phyloP scores from a whole-genome alignment of 1,140 invertebrate genomes.

The Leptestheria dahalacensis region DNA sequence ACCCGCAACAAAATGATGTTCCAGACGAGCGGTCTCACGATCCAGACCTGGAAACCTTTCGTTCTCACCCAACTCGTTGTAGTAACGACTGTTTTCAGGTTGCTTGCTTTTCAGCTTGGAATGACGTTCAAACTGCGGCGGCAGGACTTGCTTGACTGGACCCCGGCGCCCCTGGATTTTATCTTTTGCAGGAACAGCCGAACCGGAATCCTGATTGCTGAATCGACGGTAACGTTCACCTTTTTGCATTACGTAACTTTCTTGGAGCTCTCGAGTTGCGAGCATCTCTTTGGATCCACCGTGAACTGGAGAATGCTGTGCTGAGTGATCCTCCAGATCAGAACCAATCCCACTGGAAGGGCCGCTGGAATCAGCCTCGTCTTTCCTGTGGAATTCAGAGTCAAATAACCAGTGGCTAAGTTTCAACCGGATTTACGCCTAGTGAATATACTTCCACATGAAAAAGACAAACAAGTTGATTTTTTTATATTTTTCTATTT shows the following conservation, averaged over 20 bases:
- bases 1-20: constrained; percentile 13
- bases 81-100: too few species aligned
- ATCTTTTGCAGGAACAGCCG: too few species aligned
- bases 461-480: constrained; percentile 48
- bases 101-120: constrained; percentile 20
- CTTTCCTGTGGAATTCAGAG: constrained; percentile 15
- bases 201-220: too few species aligned
- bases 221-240: too few species aligned
- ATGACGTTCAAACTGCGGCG: constrained; percentile 14
- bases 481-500: constrained; percentile 45
- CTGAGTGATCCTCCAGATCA: constrained; percentile 53
- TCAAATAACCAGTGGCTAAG: constrained; percentile 32
- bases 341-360: constrained; percentile 62
- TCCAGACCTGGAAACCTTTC: constrained; percentile 36
- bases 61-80: not conserved
- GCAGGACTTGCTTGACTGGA: too few species aligned
- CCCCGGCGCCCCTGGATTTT: too few species aligned
- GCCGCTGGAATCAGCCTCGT: constrained; percentile 23
- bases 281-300: constrained; percentile 7
- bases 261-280: too few species aligned
- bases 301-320: constrained; percentile 1
- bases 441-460: too few species aligned
- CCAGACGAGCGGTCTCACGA: constrained; percentile 34
- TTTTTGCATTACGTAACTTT: too few species aligned
- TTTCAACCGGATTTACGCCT: constrained; percentile 50